Evolutionary conservation across 2,888 invertebrate genomes (phyloP), one percentile per base, ranked within the genome.

Genomic region (Pachliopta kotzebuea): DNA sequence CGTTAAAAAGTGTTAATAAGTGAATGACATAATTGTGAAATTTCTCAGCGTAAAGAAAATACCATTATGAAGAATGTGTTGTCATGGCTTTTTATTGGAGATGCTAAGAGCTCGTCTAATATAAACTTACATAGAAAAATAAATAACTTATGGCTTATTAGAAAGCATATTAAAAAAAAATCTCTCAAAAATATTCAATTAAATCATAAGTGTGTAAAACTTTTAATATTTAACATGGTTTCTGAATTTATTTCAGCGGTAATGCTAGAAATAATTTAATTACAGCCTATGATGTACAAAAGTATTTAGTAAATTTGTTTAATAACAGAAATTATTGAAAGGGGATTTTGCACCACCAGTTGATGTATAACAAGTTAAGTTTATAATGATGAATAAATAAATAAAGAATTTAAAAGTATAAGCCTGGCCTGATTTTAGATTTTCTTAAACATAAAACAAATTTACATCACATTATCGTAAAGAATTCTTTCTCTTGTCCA

Each of bases 1-100:
- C 54, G 61, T 7, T 54, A 53, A 53, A 58, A 58, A 42, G 63
- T 63, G 54, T 45, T 63, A 58, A 54, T 54, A n/a, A 45, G 17
- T 63, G 37, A 53, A 54, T 50, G 58, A 63, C 24, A 54, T 54
- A 58, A 58, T 17, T 54, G 58, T 54, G 21, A 63, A 58, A 26
- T 58, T 54, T 58, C 26, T 37, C 24, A n/a, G 37, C 31, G 11
- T 42, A 56, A 14, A 42, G 50, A 56, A 58, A 61, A 31, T 2
- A 50, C 45, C 50, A 62, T 62, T 57, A 37, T 57, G 26, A 45
- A 17, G 55, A 24, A 37, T 37, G 52, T 52, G 21, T 53, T 57
- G 31, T 56, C n/a, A 21, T 62, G 17, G 56, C 57, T 53, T 62
- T 62, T 56, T 50, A 31, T 52, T 42, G 18, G 20, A 14, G 20